Evolutionary conservation across 1,140 invertebrate species (phyloP).

Genomic region (Drosophila setifemur): DNA sequence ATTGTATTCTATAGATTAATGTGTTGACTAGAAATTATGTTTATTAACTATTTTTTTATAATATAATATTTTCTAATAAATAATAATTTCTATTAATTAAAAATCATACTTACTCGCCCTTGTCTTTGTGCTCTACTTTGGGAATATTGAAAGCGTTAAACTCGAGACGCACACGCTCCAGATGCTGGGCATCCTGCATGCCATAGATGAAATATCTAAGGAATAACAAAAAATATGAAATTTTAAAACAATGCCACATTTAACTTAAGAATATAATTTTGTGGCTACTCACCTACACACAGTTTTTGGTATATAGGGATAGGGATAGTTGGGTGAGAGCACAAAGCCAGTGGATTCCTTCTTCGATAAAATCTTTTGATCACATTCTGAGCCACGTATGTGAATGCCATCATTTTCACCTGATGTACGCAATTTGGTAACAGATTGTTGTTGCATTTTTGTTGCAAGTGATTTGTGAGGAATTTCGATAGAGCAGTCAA

Average conservation of each 20-base stretch:
- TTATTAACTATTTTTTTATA: too few relatives aligned
- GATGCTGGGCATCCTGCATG: conserved; percentile 96
- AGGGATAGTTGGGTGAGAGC: conserved; percentile 97
- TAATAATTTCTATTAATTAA: too few relatives aligned
- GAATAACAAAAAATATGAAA: neutral
- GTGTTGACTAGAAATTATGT: too few relatives aligned
- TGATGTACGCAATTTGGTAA: conserved; percentile 48
- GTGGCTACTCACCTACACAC: conserved; percentile 90
- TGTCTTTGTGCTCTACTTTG: conserved; percentile 86
- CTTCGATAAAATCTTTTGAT: conserved; percentile 97
- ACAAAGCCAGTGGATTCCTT: conserved; percentile 95
- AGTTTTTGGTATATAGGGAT: conserved; percentile 95
- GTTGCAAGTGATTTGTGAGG: conserved; percentile 3
- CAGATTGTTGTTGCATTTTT: conserved; percentile 47
- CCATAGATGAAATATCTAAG: conserved; percentile 97
- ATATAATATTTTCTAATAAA: too few relatives aligned
- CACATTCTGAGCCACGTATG: conserved; percentile 97
- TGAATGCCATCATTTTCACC: conserved; percentile 92
- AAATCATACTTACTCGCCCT: conserved; percentile 60
- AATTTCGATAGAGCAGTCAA: conserved; percentile 43
- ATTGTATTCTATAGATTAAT: too few relatives aligned
- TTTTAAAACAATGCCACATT: neutral
- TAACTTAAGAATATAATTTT: too few relatives aligned
- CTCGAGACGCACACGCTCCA: conserved; percentile 94
- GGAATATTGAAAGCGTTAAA: conserved; percentile 96